Percentiles rank a stretch among this genome's conserved stretches.
Conservation (phyloP, 2,797 vertebrate species). For the Sphenodon punctatus region DNA sequence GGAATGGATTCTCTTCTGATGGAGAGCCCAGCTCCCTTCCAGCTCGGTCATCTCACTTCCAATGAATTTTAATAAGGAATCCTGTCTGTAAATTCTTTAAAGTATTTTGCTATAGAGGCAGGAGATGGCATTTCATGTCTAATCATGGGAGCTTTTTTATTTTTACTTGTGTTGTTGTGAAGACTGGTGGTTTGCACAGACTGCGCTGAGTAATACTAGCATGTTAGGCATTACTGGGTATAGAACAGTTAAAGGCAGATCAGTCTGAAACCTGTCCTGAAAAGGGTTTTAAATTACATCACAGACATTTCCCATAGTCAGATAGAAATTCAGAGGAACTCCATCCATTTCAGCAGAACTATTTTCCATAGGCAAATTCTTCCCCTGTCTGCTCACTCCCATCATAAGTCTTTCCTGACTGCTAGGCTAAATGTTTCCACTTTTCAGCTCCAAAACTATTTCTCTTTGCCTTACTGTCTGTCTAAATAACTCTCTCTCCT, state of each 20-base stretch:
- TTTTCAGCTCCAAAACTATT: background rate
- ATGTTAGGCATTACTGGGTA: background rate
- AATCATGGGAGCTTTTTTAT: background rate
- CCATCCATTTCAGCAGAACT: fast-evolving
- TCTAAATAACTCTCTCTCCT: slow-evolving; percentile 32
- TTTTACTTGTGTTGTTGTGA: background rate
- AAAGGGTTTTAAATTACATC: background rate
- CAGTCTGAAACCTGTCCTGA: background rate
- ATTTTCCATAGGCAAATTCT: background rate
- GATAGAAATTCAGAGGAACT: background rate
- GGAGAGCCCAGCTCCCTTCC: background rate
- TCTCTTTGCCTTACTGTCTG: slow-evolving; percentile 25
- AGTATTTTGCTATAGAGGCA: background rate
- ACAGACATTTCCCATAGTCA: fast-evolving
- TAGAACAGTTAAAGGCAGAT: background rate
- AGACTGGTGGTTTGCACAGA: background rate
- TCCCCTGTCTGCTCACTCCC: background rate
- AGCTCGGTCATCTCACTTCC: fast-evolving
- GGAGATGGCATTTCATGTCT: background rate
- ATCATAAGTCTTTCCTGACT: background rate
- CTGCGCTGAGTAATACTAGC: background rate
- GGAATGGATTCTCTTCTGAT: background rate
- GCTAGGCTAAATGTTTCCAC: background rate
- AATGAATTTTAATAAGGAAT: background rate
- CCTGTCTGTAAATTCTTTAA: background rate